phyloP scores from a whole-genome alignment of 2,888 invertebrate species.

The Elmis aenea region DNA sequence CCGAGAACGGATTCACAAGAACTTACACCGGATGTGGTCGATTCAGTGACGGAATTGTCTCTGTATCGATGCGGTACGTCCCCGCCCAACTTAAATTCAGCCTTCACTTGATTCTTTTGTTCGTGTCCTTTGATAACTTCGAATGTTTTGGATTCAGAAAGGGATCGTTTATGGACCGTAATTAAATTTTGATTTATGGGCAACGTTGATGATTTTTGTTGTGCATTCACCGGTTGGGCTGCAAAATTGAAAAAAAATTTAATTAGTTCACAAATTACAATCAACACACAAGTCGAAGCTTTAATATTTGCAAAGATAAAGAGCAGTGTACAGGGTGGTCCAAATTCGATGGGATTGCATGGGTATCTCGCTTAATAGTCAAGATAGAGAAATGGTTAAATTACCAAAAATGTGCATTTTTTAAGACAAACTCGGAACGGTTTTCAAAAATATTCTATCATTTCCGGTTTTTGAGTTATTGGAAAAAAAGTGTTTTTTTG shows the following conservation, averaged over 20 bases:
- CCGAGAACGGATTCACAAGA: slow-evolving; percentile 72
- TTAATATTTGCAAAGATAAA: no score
- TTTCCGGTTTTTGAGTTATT: no score
- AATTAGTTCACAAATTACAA: slow-evolving; percentile 3
- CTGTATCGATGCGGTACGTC: slow-evolving; percentile 49
- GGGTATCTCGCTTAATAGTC: no score
- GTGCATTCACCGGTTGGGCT: slow-evolving; percentile 13
- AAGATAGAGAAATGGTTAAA: no score
- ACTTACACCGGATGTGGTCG: slow-evolving; percentile 77
- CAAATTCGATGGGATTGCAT: no score
- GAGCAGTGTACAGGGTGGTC: no score
- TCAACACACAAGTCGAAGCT: slow-evolving; percentile 1
- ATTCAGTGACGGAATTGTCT: slow-evolving; percentile 64
- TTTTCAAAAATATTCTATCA: no score
- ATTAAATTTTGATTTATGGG: slow-evolving; percentile 52
- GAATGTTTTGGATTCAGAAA: slow-evolving; percentile 66
- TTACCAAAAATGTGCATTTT: no score
- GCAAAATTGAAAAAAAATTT: slow-evolving; percentile 9
- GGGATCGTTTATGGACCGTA: slow-evolving; percentile 56
- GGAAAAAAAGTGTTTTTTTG: no score
- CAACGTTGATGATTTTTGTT: slow-evolving; percentile 47
- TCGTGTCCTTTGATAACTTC: slow-evolving; percentile 52
- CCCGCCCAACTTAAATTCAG: slow-evolving; percentile 18
- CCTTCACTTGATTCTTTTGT: slow-evolving; percentile 20
- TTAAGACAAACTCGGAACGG: no score